These are phyloP conservation scores for Zingel zingel DNA, from an alignment of 2,113 vertebrate species.

Conservation along the genomic window DNA sequence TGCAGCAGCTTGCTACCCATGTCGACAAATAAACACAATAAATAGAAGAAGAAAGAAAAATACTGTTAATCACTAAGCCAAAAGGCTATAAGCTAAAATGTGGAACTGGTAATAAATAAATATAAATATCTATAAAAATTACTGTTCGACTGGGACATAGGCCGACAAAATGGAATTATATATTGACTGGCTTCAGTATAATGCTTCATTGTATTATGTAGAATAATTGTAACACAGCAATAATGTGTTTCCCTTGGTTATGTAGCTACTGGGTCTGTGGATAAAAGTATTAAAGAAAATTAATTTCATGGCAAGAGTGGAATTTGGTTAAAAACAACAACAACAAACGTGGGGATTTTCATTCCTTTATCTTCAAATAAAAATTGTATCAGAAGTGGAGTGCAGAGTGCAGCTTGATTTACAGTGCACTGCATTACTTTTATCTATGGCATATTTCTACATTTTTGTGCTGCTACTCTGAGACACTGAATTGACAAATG, in stretches of 20 bases:
- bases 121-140: background rate
- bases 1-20: background rate
- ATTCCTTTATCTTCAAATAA: background rate
- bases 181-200: background rate
- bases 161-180: background rate
- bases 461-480: background rate
- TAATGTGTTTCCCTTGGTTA: background rate
- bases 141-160: background rate
- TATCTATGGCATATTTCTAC: background rate
- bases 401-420: background rate
- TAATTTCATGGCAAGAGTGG: background rate
- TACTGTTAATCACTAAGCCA: background rate
- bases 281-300: background rate
- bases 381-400: background rate
- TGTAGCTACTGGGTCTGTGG: background rate
- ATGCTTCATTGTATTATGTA: background rate
- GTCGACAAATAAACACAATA: conserved; percentile 6
- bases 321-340: background rate
- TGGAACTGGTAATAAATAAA: background rate
- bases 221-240: background rate
- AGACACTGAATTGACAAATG: conserved; percentile 1
- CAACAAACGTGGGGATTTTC: background rate
- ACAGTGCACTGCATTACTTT: background rate
- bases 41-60: background rate
- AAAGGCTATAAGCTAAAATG: background rate